Evolutionary conservation across 2,888 invertebrate genomes (phyloP), one percentile per base, ranked within the genome.

Genomic region (Thera britannica): DNA sequence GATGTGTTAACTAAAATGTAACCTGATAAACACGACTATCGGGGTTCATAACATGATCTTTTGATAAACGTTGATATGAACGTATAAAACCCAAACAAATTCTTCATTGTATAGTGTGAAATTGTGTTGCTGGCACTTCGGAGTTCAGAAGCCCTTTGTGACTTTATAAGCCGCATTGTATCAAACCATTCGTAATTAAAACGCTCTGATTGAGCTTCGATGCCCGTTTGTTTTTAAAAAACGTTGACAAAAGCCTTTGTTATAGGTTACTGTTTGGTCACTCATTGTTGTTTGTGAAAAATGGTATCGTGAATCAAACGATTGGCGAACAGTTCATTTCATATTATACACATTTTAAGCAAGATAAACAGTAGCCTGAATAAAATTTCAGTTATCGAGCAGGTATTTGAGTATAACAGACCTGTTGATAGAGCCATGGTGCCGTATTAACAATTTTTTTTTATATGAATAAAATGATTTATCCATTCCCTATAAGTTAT

Each of bases 171-270:
- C 34, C 51, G 36, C 61, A 62, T 62, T 69, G 68, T 58, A 52
- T 58, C 55, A n/a, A 52, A 58, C 36, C 46, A 44, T 61, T 52
- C 54, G 58, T 59, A 56, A 69, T 69, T 65, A 65, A 69, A 68
- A 36, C 46, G 35, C 35, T 62, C 55, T 59, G 69, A 65, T 69
- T 62, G 62, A 65, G 62, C 65, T 58, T 62, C 69, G 62, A 65
- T 68, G 65, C 52, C 55, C 51, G 65, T 61, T 65, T 49, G 61
- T 62, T 58, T 36, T 58, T 41, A 12, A 60, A 56, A 59, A 59
- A 49, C 2, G 49, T 11, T 51, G n/a, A 60, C 54, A 65, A 62
- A 62, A 49, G 56, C 58, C 55, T 65, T 68, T 69, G 65, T 69
- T 61, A 44, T 49, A 36, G 55, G 59, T 41, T 52, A 63, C 48